Evolutionary conservation across 2,888 invertebrate genomes (phyloP), one percentile per base, ranked within the genome.

Genomic region (Oegoconia quadripuncta): DNA sequence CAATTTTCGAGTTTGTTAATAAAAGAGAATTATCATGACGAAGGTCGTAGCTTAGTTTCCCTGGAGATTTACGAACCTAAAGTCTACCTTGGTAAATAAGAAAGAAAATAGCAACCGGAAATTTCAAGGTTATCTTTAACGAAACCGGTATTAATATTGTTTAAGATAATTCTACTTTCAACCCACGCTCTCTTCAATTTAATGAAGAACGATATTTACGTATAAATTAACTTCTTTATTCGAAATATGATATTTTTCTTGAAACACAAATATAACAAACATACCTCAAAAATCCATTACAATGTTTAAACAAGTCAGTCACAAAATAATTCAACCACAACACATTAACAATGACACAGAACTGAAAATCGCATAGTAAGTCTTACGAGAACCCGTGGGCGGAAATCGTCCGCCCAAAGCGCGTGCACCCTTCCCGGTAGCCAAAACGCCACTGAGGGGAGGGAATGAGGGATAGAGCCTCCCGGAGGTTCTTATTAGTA

Each of bases 371-470:
- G 51, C 54, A 59, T 55, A 55, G 50, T 53, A 52, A 51, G 46
- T 43, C 38, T 43, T 41, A 48, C 58, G 55, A 39, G 51, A 39
- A 56, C 52, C 52, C 48, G 55, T 48, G 52, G 65, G 72, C 70
- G 62, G 70, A 59, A 63, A 59, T 46, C 54, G 45, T 57, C 16
- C n/a, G 68, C 64, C 68, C 55, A 42, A 51, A 60, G 59, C 62
- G 60, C 82, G 80, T 74, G 64, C 59, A 55, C 59, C 68, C 67
- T 64, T 55, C 59, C 46, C 48, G 55, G 42, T 54, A 52, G 52
- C 58, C 54, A 44, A 61, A 61, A 56, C 53, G 55, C 58, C 58
- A 86, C 86, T 86, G 83, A 81, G 79, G 83, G 80, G 76, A 73
- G 74, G 16, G 25, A 22, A 6, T 13, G 8, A 34, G 37, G 75